Evolutionary conservation across 64 coral and sea anemone species (phyloP).

Genomic region (Cladopsammia gracilis): DNA sequence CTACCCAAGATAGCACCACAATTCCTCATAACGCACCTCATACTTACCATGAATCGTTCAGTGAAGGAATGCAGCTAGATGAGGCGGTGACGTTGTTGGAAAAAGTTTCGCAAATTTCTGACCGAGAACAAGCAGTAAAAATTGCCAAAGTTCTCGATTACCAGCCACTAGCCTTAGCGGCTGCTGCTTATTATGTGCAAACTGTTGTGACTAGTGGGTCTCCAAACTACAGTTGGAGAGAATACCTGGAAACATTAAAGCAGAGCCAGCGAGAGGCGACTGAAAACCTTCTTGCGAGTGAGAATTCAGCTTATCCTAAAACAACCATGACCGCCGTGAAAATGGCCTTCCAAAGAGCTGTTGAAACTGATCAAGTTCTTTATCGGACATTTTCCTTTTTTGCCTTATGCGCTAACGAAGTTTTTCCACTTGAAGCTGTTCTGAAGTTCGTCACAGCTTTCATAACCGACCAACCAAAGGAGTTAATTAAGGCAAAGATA

Average conservation of each 20-base stretch:
- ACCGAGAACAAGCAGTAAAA: not conserved
- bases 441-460: not conserved
- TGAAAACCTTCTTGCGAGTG: conserved; percentile 4
- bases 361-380: not conserved
- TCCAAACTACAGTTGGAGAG: not conserved
- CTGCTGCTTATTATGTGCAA: conserved; percentile 56
- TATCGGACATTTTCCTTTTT: conserved; percentile 15
- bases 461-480: not conserved
- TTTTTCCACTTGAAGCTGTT: conserved; percentile 26
- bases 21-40: conserved; percentile 12
- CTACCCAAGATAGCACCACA: conserved; percentile 22
- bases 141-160: conserved; percentile 40
- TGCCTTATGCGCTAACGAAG: conserved; percentile 22
- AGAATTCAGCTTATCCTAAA: conserved; percentile 17
- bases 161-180: conserved; percentile 52
- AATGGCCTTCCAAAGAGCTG: not conserved
- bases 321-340: conserved; percentile 29
- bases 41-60: conserved; percentile 37
- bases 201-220: not conserved
- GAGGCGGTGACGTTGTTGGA: conserved; percentile 42
- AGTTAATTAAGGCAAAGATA: not conserved
- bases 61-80: conserved; percentile 34
- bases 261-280: conserved; percentile 7
- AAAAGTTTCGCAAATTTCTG: conserved; percentile 20
- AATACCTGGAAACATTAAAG: conserved; percentile 19